A percentile compares a stretch with the other conserved stretches of the same genome.
These are phyloP conservation scores for Drosophila bunnanda DNA, from an alignment of 2,888 invertebrate genomes.

Conservation along the genomic window DNA sequence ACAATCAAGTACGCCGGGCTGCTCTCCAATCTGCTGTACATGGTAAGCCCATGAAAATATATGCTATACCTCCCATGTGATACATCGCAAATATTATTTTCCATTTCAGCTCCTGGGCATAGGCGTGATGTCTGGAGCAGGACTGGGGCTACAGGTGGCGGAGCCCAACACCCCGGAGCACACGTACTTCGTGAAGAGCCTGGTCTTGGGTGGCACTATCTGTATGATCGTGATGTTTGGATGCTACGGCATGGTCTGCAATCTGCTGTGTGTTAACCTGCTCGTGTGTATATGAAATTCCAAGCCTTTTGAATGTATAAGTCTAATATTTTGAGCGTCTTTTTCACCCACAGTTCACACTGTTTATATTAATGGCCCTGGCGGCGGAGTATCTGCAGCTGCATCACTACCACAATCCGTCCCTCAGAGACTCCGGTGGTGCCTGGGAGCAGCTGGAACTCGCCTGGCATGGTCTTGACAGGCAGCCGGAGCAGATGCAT, in stretches of 20 bases:
- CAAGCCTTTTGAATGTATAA: not conserved
- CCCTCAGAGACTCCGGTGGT: constrained; percentile 57
- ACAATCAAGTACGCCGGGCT: constrained; percentile 77
- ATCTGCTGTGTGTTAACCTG: constrained; percentile 74
- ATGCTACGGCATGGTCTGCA: constrained; percentile 75
- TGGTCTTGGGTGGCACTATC: constrained; percentile 74
- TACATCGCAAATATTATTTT: not conserved
- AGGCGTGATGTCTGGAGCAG: constrained; percentile 68
- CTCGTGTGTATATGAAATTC: constrained; percentile 57
- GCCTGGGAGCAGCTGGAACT: constrained; percentile 70
- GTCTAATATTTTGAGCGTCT: not conserved
- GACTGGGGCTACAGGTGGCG: constrained; percentile 69
- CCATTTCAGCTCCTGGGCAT: constrained; percentile 69
- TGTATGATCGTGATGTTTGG: constrained; percentile 80
- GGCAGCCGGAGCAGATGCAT: constrained; percentile 66
- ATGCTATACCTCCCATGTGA: not conserved
- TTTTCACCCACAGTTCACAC: constrained; percentile 61
- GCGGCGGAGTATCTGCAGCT: constrained; percentile 78
- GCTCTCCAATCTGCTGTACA: constrained; percentile 72
- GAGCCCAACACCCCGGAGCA: constrained; percentile 78
- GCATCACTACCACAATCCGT: constrained; percentile 71
- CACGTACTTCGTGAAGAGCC: constrained; percentile 77
- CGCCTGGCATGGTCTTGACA: constrained; percentile 70
- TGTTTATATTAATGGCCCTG: constrained; percentile 74
- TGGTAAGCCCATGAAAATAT: constrained; percentile 60